phyloP scores from a whole-genome alignment of 2,113 vertebrate genomes.

The Scolopax mira region DNA sequence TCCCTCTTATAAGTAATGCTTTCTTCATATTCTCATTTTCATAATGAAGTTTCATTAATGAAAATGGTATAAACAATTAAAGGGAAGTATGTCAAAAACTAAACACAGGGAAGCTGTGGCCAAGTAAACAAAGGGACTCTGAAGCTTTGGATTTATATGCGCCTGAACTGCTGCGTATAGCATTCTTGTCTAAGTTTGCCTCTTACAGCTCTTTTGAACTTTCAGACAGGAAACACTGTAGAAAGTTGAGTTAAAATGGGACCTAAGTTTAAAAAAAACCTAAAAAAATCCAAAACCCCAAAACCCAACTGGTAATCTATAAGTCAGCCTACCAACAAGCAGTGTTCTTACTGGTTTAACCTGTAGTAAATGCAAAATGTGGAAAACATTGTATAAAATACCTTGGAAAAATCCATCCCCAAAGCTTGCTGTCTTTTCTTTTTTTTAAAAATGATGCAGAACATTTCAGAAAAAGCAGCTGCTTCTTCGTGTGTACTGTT shows the following conservation, averaged over 20 bases:
- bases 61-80: conserved; percentile 51
- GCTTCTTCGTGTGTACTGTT: not conserved
- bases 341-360: not conserved
- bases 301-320: fast-evolving
- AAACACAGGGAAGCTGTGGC: not conserved
- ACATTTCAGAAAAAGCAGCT: not conserved
- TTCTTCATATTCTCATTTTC: conserved; percentile 47
- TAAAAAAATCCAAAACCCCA: not conserved
- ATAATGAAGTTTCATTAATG: conserved; percentile 54
- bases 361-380: not conserved
- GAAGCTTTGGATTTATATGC: not conserved
- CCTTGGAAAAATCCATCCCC: not conserved
- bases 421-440: not conserved
- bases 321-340: not conserved
- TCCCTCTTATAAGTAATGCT: not conserved
- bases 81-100: conserved; percentile 5
- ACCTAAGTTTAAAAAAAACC: not conserved
- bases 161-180: not conserved
- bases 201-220: conserved; percentile 1
- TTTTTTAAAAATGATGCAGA: not conserved
- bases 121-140: conserved; percentile 23
- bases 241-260: not conserved
- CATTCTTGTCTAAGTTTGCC: not conserved
- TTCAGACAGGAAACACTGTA: conserved; percentile 12
- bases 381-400: not conserved